Percentiles rank a stretch among this genome's conserved stretches.
phyloP scores from a whole-genome alignment of 2,888 invertebrate genomes.

The Drosophila mimetica region DNA sequence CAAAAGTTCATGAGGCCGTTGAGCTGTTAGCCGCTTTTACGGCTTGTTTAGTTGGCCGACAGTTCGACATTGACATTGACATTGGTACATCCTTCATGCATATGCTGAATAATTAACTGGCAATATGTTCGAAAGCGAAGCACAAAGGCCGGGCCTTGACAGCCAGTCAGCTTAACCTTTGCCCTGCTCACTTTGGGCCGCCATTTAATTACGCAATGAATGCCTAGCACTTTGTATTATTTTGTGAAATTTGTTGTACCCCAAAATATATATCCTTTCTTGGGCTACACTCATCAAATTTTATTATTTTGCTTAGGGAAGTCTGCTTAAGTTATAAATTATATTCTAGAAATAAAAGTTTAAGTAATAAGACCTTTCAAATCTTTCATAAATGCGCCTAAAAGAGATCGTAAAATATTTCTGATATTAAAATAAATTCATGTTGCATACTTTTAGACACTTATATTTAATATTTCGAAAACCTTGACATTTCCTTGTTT shows the following conservation, averaged over 20 bases:
- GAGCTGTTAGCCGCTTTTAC: constrained; percentile 50
- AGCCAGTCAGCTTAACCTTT: constrained; percentile 31
- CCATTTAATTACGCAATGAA: constrained; percentile 47
- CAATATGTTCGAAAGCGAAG: constrained; percentile 12
- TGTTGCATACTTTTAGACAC: too few species aligned
- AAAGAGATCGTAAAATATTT: too few species aligned
- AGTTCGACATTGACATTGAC: constrained; percentile 58
- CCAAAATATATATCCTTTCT: background rate
- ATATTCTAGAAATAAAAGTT: background rate
- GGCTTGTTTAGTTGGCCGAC: constrained; percentile 59
- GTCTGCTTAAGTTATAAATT: background rate
- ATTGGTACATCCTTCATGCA: constrained; percentile 51
- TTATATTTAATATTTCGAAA: background rate
- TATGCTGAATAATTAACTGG: constrained; percentile 42
- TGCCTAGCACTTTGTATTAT: constrained; percentile 32
- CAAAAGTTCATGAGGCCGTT: constrained; percentile 69
- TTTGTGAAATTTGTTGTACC: background rate
- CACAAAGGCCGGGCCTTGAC: constrained; percentile 20
- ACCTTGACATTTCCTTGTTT: background rate
- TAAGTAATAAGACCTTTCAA: background rate
- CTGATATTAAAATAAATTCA: background rate
- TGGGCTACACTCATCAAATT: background rate
- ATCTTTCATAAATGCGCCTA: too few species aligned
- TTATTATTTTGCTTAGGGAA: background rate
- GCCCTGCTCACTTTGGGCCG: constrained; percentile 23